Evolutionary conservation across 2,113 vertebrate genomes (phyloP), one percentile per base, ranked within the genome.

Genomic region (Elgaria multicarinata): DNA sequence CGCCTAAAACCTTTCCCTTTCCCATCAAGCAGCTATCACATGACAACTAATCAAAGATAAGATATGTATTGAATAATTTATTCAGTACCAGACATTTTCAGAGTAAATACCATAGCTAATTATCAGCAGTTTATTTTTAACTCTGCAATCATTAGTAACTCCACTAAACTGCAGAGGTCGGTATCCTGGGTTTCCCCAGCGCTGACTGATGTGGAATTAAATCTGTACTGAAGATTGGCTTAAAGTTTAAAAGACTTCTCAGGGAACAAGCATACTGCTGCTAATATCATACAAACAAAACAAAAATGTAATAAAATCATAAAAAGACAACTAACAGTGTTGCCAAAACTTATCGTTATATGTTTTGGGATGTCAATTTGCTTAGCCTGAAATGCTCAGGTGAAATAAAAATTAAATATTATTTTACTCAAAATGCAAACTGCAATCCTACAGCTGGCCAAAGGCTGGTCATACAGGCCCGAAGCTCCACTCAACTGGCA

Each of bases 51-150:
- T 93, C 72, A 91, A 91, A 89, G 84, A 36, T 42, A 62, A 72
- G 83, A 92, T 83, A 66, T 13, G 84, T 64, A 42, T 64, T 91
- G 93, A 94, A 87, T 72, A 94, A 85, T 81, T 55, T 91, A 80
- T 94, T 90, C 82, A 18, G 75, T 2, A 83, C 86, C 75, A 94
- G 77, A 28, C 13, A 33, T 85, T 89, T 94, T 94, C 77, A 84
- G 0, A 89, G 33, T 93, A 94, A 96, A 96, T n/a, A 26, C 14
- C 82, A 0, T 74, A 46, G 4, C 31, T 55, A 93, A 90, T 87
- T 90, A 89, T 83, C 8, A 53, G 66, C 1, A 84, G 75, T 88
- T 93, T 94, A 84, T 92, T 94, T 94, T 93, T 90, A 95, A 87
- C 44, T 82, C 9, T 66, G 1, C 1, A 0, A 86, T 58, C 53